Percentiles rank a stretch among this genome's conserved stretches.
These are phyloP conservation scores for Apamea anceps DNA, from an alignment of 2,888 invertebrate genomes.

Conservation along the genomic window DNA sequence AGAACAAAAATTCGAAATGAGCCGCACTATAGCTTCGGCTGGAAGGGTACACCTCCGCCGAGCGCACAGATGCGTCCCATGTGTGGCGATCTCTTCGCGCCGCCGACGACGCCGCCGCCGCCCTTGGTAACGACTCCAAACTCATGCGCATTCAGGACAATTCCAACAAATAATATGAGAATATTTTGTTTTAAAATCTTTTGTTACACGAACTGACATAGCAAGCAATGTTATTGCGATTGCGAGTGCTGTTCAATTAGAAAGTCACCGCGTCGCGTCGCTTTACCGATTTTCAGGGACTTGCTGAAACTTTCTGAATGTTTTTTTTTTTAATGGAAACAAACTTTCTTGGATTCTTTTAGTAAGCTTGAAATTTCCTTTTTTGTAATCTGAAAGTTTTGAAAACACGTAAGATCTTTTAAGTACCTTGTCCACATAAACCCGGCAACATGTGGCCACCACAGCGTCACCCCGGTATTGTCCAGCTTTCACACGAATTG, in stretches of 20 bases:
- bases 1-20: slow-evolving; percentile 20
- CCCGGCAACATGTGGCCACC: slow-evolving; percentile 68
- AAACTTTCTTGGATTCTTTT: background rate
- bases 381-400: background rate
- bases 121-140: slow-evolving; percentile 64
- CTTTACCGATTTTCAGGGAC: background rate
- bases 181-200: slow-evolving; percentile 22
- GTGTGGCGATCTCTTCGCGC: slow-evolving; percentile 85
- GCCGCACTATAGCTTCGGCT: slow-evolving; percentile 76
- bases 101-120: slow-evolving; percentile 75
- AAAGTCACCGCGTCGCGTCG: background rate
- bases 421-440: slow-evolving; percentile 57
- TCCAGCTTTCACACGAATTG: slow-evolving; percentile 87
- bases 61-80: slow-evolving; percentile 88
- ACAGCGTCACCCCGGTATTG: slow-evolving; percentile 79
- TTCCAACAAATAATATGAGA: slow-evolving; percentile 33
- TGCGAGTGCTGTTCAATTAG: background rate
- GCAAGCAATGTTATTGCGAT: background rate
- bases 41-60: slow-evolving; percentile 85
- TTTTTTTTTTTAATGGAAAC: background rate
- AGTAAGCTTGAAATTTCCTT: background rate
- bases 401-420: background rate
- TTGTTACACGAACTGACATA: background rate
- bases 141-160: slow-evolving; percentile 60
- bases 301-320: slow-evolving; percentile 1